phyloP scores from a whole-genome alignment of 2,888 invertebrate species.

The Eugnorisma glareosa region DNA sequence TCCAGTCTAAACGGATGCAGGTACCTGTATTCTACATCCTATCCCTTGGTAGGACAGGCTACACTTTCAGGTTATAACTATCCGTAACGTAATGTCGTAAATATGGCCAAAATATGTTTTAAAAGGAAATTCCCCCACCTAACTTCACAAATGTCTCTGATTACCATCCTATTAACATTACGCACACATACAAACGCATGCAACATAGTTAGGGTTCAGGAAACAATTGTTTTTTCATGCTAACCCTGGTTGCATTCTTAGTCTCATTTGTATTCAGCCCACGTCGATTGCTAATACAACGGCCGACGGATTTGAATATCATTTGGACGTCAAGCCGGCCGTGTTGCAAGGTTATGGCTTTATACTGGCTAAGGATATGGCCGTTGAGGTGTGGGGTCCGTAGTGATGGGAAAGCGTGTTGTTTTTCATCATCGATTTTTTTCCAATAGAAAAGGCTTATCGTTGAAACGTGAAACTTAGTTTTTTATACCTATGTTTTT shows the following conservation, averaged over 20 bases:
- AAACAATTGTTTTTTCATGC: conserved; percentile 77
- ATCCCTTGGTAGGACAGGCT: neutral
- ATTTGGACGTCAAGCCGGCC: conserved; percentile 46
- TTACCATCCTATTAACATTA: conserved; percentile 39
- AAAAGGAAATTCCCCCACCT: neutral
- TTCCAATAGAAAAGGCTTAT: neutral
- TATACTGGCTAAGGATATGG: conserved; percentile 31
- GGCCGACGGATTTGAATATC: conserved; percentile 69
- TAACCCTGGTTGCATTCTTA: conserved; percentile 69
- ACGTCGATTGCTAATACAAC: conserved; percentile 77
- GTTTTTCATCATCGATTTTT: neutral
- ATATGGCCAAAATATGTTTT: neutral
- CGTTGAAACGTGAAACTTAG: neutral
- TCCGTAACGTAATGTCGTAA: neutral
- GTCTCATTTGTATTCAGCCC: conserved; percentile 77
- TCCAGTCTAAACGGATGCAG: neutral
- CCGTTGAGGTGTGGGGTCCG: neutral
- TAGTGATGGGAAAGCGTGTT: conserved; percentile 19
- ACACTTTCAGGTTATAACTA: neutral
- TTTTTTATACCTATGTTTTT: neutral
- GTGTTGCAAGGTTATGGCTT: conserved; percentile 56
- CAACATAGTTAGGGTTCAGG: conserved; percentile 77
- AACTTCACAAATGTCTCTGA: conserved; percentile 15
- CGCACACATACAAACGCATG: conserved; percentile 64
- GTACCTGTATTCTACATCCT: neutral